These are phyloP conservation scores for Lasioglossum lativentre DNA, from an alignment of 2,888 invertebrate species.

Conservation along the genomic window DNA sequence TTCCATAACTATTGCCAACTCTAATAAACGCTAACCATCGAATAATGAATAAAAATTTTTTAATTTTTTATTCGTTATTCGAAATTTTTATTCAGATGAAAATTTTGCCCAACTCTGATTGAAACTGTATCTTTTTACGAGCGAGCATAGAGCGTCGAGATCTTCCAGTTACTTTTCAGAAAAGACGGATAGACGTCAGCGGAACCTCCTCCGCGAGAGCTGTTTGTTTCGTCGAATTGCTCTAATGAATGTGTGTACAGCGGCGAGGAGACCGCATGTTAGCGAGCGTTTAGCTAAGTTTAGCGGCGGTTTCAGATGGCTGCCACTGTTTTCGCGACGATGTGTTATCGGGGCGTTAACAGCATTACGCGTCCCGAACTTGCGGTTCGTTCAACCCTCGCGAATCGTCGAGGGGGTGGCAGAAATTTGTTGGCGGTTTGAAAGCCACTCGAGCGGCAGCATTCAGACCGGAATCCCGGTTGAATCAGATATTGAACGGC, in stretches of 20 bases:
- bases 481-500: constrained; percentile 2
- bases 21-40: too few relatives aligned
- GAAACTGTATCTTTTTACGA: not conserved
- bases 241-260: constrained; percentile 44
- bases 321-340: constrained; percentile 59
- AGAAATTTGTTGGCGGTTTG: constrained; percentile 25
- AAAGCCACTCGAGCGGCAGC: constrained; percentile 11
- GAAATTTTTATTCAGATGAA: too few relatives aligned
- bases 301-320: constrained; percentile 64
- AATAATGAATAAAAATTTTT: too few relatives aligned
- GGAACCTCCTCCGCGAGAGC: constrained; percentile 24
- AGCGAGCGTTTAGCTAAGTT: constrained; percentile 66
- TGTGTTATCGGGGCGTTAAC: constrained; percentile 67
- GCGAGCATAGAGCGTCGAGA: not conserved
- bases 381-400: constrained; percentile 68
- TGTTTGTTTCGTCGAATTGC: constrained; percentile 51
- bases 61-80: too few relatives aligned
- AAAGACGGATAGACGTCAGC: constrained; percentile 16
- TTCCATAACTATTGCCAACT: too few relatives aligned
- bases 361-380: constrained; percentile 61
- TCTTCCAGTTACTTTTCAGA: constrained; percentile 13
- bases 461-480: not conserved
- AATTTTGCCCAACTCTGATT: too few relatives aligned
- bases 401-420: constrained; percentile 14
- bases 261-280: constrained; percentile 41